These are phyloP conservation scores for Drosophila ustulata DNA, from an alignment of 2,888 invertebrate species.

Conservation along the genomic window DNA sequence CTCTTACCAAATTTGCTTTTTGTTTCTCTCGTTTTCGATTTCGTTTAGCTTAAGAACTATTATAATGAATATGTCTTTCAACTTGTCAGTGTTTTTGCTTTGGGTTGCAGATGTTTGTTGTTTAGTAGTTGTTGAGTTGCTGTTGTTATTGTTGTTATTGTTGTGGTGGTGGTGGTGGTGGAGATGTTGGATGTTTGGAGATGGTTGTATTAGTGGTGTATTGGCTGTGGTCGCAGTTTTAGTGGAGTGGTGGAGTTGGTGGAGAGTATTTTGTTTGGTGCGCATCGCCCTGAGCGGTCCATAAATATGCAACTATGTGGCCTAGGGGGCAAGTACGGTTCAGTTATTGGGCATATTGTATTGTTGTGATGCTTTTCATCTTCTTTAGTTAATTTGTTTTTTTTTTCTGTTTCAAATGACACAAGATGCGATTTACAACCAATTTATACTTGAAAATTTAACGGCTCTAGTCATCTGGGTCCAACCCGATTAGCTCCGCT, in stretches of 20 bases:
- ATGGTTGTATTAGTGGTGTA: background rate
- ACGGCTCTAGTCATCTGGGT: slow-evolving; percentile 91
- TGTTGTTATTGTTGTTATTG: slow-evolving; percentile 2
- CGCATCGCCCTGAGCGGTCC: slow-evolving; percentile 62
- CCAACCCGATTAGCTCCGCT: slow-evolving; percentile 94
- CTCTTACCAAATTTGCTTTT: slow-evolving; percentile 31
- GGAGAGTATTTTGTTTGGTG: slow-evolving; percentile 26
- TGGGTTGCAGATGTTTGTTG: slow-evolving; percentile 17
- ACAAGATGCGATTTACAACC: slow-evolving; percentile 49
- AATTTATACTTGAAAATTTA: slow-evolving; percentile 83
- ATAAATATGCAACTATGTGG: slow-evolving; percentile 75
- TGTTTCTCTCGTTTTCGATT: no score
- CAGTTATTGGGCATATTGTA: slow-evolving; percentile 35
- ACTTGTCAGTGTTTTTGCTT: slow-evolving; percentile 40
- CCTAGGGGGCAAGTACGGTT: slow-evolving; percentile 65
- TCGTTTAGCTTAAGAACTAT: slow-evolving; percentile 53
- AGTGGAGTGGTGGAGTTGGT: slow-evolving; percentile 3
- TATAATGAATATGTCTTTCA: slow-evolving; percentile 76
- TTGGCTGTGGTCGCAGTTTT: background rate
- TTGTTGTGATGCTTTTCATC: background rate
- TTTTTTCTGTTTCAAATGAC: slow-evolving; percentile 1
- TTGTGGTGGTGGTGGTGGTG: slow-evolving; percentile 9
- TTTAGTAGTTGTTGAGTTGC: slow-evolving; percentile 23
- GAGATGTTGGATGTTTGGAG: background rate
- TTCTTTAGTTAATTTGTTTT: background rate